These are phyloP conservation scores for Nomada flava DNA, from an alignment of 2,888 invertebrate genomes.

Conservation along the genomic window DNA sequence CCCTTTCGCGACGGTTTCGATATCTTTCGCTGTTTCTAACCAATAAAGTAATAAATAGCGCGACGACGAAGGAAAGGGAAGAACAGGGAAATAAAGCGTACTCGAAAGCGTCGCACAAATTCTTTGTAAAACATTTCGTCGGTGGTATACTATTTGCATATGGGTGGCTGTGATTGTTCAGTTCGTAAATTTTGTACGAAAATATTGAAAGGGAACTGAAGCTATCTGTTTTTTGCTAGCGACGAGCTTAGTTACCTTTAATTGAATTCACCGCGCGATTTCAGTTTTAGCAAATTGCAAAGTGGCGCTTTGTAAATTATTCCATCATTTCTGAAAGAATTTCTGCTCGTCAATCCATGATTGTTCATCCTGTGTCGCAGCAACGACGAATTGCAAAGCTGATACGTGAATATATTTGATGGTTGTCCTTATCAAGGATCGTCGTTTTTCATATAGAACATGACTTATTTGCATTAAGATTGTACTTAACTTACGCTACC, in stretches of 20 bases:
- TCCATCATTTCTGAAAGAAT: slow-evolving; percentile 17
- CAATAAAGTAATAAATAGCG: slow-evolving; percentile 35
- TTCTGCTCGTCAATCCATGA: not conserved
- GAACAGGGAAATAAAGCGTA: slow-evolving; percentile 29
- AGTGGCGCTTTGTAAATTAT: slow-evolving; percentile 18
- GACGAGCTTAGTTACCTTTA: not conserved
- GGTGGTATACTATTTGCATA: not conserved
- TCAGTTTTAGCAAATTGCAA: slow-evolving; percentile 5
- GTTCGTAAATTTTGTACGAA: not conserved
- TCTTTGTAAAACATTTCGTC: slow-evolving; percentile 31
- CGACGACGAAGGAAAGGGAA: slow-evolving; percentile 15
- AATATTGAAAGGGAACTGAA: not conserved
- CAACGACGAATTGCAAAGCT: slow-evolving; percentile 15
- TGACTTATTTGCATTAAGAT: too few relatives aligned
- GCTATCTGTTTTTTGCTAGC: too few relatives aligned
- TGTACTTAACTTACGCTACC: too few relatives aligned
- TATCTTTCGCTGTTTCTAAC: slow-evolving; percentile 25
- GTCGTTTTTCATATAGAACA: too few relatives aligned
- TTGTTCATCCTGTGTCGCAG: not conserved
- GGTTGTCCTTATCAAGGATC: too few relatives aligned
- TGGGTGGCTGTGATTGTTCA: not conserved
- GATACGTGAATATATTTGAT: too few relatives aligned
- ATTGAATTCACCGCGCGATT: slow-evolving; percentile 19
- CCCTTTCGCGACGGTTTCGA: slow-evolving; percentile 9
- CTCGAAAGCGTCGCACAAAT: slow-evolving; percentile 23